Conservation (phyloP, 2,797 vertebrate genomes). For the Catharus ustulatus region DNA sequence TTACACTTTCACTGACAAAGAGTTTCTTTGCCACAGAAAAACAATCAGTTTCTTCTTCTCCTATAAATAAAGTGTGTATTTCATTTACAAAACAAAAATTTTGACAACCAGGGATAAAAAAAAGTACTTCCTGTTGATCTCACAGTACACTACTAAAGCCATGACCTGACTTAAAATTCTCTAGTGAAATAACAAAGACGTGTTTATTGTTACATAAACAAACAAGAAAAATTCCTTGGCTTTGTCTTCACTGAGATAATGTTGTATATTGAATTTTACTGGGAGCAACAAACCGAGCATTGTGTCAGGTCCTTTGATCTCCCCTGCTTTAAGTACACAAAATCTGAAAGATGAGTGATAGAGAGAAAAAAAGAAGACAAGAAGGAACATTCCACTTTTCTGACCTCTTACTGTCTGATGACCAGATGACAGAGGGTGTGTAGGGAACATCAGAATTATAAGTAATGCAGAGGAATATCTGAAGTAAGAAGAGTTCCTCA, state of each 20-base stretch:
- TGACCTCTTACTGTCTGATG: not conserved
- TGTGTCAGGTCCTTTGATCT: slow-evolving; percentile 54
- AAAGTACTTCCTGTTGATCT: slow-evolving; percentile 32
- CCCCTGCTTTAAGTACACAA: not conserved
- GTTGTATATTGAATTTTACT: not conserved
- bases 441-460: not conserved
- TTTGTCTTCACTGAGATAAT: slow-evolving; percentile 39
- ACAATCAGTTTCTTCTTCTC: not conserved
- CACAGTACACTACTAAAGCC: not conserved
- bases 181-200: not conserved
- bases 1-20: not conserved
- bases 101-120: not conserved
- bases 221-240: slow-evolving; percentile 36
- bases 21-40: not conserved
- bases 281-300: slow-evolving; percentile 13
- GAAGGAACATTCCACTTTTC: not conserved
- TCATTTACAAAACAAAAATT: not conserved
- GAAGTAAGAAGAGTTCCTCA: not conserved
- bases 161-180: not conserved
- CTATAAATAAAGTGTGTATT: not conserved
- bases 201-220: slow-evolving; percentile 12
- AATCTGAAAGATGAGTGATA: slow-evolving; percentile 27
- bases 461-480: not conserved
- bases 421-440: not conserved
- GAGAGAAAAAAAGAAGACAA: not conserved